Base-by-base conservation (phyloP, 2,797 vertebrate species). In the Clamator glandarius region DNA sequence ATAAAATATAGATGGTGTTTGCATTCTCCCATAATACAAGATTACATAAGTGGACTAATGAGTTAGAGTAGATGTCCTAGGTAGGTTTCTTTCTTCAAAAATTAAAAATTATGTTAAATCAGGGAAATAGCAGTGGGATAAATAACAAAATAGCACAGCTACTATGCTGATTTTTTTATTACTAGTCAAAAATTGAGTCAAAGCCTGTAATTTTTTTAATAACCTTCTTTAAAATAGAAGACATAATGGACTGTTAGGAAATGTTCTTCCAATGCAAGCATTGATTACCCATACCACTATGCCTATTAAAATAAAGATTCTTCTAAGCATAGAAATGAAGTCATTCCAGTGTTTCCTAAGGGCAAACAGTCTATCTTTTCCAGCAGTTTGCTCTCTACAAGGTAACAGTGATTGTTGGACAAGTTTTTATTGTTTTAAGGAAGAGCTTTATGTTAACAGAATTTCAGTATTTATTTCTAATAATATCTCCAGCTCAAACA, bases 231-330 rank as follows among this genome's bases (percentile, higher is more conserved):
- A 90, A 89, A 96, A 86, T n/a, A 88, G 89, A 82, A 93, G 67
- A 42, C 82, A 87, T 95, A 95, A 96, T 84, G 83, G 84, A 86
- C 93, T 95, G 73, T 92, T 88, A 95, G 84, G 84, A 77, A 90
- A 91, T 83, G 67, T 89, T 94, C 79, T 68, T 92, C 73, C 83
- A 93, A 42, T 67, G 69, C 39, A 50, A 26, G 42, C 94, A 96
- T 95, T 95, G 96, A 97, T 97, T 94, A 93, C 78, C 90, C 81
- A 89, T 93, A 94, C 76, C 87, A 76, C 89, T 51, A 64, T 18
- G 50, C 48, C 83, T 92, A 87, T 81, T 92, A 90, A 88, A 94
- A 90, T 79, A 58, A 90, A 95, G 87, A 73, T 70, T 57, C 77
- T 90, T 79, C 86, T 73, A 42, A 77, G 64, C 84, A 76, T 50